Base-by-base conservation (phyloP, 2,113 vertebrate species). In the Hemicordylus capensis region DNA sequence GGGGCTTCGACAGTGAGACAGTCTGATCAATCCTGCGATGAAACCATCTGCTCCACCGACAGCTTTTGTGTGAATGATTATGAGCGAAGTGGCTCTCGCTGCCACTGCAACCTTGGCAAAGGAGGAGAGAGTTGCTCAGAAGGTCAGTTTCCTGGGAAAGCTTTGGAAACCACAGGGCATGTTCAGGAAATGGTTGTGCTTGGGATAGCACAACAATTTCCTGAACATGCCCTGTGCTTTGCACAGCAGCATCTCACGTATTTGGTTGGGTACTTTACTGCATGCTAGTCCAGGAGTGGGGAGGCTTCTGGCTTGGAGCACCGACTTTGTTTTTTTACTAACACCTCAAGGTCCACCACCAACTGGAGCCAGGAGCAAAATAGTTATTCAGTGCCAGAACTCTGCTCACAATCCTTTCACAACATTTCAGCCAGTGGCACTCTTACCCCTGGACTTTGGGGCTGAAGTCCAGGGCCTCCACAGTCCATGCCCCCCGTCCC, bases 1-100 rank as follows among this genome's bases (percentile, higher is more conserved):
- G 17, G 28, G 39, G 94, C 94, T 2, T 73, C 95, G 1, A 89
- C 93, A 0, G 67, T 94, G 0, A 95, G 97, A 1, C 90, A 97
- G 63, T 97, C 96, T 0, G 96, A 98, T 28, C 90, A 93, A 86
- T 93, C 95, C 85, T 99, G 99, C 0, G 98, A 99, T 1, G 97
- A 98, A 63, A 96, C 96, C 0, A 91, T 97, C 77, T 99, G 99
- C 80, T 97, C 98, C 0, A 90, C 96, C 0, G 97, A 98, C 93
- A 99, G 98, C 95, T 99, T 99, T 85, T 99, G 99, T 69, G 95
- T 97, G 90, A 97, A 97, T 0, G 97, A 99, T 92, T 98, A 97
- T 0, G 96, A 98, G 73, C 94, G 89, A 0, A 97, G 98, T 0
- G 97, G 97, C n/a, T 98, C 98, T 0, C 97, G 97, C 34, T 99